phyloP scores from a whole-genome alignment of 2,113 vertebrate genomes.

The Gymnorhina tibicen region DNA sequence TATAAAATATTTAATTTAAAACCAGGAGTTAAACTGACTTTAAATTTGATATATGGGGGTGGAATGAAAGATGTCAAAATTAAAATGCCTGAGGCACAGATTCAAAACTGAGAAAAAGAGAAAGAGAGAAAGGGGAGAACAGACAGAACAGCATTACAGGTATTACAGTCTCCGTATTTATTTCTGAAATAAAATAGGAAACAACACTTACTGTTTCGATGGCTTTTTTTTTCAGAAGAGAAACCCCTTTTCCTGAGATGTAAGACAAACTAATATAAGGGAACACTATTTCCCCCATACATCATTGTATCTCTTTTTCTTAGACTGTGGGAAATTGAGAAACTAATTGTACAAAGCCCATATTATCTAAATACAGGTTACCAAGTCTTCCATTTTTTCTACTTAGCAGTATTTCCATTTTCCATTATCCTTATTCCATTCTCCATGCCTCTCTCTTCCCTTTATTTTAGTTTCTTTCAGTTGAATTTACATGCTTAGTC shows the following conservation, averaged over 20 bases:
- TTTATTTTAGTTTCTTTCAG: neutral
- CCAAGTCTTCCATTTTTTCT: neutral
- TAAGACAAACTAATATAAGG: neutral
- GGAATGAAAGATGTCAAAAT: slow-evolving; percentile 19
- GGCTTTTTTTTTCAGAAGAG: neutral
- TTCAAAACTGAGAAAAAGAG: neutral
- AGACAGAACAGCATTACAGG: neutral
- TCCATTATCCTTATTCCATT: neutral
- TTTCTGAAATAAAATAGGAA: neutral
- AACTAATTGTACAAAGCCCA: neutral
- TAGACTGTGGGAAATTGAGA: neutral
- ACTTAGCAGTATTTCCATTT: neutral
- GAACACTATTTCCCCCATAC: neutral
- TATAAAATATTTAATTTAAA: slow-evolving; percentile 25
- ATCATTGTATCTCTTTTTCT: neutral
- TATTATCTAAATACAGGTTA: neutral
- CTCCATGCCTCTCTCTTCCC: neutral
- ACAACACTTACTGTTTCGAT: neutral
- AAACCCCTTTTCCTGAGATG: neutral
- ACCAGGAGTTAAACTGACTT: neutral
- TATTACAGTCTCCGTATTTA: neutral
- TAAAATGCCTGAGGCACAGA: neutral
- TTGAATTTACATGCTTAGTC: neutral
- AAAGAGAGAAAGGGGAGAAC: neutral
- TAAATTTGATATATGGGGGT: neutral